A percentile compares a stretch with the other conserved stretches of the same genome.
Evolutionary conservation across 2,113 vertebrate species (phyloP).

Genomic region (Eupsittula cactorum): DNA sequence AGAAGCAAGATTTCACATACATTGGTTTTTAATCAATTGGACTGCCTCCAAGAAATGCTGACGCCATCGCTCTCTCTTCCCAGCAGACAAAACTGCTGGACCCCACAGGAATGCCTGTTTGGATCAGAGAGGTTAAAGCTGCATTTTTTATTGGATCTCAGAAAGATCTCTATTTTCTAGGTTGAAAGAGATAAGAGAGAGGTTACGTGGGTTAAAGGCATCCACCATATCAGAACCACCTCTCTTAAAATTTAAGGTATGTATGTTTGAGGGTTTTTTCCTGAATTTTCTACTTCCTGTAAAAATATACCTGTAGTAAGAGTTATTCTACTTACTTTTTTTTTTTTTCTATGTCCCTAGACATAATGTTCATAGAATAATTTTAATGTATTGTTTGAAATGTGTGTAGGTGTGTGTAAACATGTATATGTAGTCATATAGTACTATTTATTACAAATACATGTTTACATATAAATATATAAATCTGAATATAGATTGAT

Average conservation of each 20-base stretch:
- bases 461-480: background rate
- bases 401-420: background rate
- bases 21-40: background rate
- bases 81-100: constrained; percentile 29
- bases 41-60: background rate
- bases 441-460: background rate
- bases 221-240: constrained; percentile 82
- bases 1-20: background rate
- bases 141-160: constrained; percentile 46
- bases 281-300: background rate
- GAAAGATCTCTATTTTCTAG: constrained; percentile 74
- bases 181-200: constrained; percentile 89
- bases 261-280: background rate
- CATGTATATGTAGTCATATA: background rate
- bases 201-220: constrained; percentile 84
- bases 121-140: constrained; percentile 47
- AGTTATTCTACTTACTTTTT: background rate
- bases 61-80: background rate
- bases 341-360: background rate
- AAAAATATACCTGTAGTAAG: background rate
- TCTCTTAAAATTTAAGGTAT: constrained; percentile 95
- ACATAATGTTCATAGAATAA: background rate
- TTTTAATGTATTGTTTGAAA: background rate
- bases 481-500: background rate
- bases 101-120: constrained; percentile 25